Evolutionary conservation across 2,888 invertebrate species (phyloP).

Genomic region (Blomia tropicalis): DNA sequence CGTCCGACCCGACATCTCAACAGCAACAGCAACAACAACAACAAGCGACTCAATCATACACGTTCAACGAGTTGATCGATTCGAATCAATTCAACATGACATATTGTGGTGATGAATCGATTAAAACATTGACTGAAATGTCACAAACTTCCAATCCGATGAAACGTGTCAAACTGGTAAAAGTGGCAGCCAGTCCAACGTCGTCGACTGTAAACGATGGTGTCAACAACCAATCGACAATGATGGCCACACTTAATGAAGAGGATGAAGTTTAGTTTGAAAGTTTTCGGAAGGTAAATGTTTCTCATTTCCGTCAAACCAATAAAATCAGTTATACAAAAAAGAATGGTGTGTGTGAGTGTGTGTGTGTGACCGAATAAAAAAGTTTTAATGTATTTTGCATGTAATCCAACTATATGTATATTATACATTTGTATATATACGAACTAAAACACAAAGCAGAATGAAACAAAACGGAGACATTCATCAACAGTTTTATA

Average conservation of each 20-base stretch:
- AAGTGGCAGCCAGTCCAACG: neutral
- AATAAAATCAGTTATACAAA: neutral
- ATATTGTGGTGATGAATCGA: too few species aligned
- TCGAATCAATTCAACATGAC: too few species aligned
- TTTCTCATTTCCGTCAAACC: neutral
- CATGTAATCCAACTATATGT: constrained; percentile 7
- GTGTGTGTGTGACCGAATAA: neutral
- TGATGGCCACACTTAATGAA: constrained; percentile 15
- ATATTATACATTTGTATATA: neutral
- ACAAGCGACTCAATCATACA: neutral
- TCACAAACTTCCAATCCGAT: neutral
- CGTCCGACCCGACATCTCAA: neutral
- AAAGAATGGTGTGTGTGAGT: neutral
- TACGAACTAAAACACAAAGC: too few species aligned
- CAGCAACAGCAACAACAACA: neutral
- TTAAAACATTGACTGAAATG: neutral
- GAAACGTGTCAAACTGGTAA: neutral
- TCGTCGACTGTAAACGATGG: neutral
- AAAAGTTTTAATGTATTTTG: constrained; percentile 11
- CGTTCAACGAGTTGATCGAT: neutral
- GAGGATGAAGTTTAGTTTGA: constrained; percentile 11
- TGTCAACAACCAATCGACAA: too few species aligned
- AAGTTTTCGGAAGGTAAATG: neutral
- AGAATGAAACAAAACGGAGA: too few species aligned
- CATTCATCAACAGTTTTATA: too few species aligned